phyloP scores from a whole-genome alignment of 2,888 invertebrate species.

The Ophion slaviceki region DNA sequence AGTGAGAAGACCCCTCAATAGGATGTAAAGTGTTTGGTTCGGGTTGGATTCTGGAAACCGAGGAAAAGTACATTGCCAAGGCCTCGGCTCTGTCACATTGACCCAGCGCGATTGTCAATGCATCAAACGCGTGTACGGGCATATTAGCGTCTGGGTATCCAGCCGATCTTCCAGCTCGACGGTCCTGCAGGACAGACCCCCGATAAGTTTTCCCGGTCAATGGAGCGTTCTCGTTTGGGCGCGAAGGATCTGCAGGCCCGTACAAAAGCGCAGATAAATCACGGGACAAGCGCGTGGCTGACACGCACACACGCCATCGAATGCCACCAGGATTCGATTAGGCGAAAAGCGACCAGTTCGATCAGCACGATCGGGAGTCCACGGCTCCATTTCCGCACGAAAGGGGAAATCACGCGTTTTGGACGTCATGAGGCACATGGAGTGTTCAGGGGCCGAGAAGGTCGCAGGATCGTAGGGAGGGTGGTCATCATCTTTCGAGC shows the following conservation, averaged over 20 bases:
- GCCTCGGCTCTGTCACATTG: no score
- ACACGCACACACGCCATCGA: conserved; percentile 25
- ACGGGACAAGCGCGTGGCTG: conserved; percentile 51
- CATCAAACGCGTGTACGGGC: conserved; percentile 2
- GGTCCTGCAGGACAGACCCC: conserved; percentile 39
- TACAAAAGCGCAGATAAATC: conserved; percentile 57
- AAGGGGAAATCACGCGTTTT: conserved; percentile 63
- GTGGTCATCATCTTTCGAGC: no score
- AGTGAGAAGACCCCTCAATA: no score
- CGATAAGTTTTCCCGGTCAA: conserved; percentile 45
- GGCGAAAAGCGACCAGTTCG: not conserved
- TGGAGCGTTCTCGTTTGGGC: not conserved
- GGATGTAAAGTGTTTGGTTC: no score
- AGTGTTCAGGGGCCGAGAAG: not conserved
- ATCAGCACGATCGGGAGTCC: conserved; percentile 39
- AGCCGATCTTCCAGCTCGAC: conserved; percentile 54
- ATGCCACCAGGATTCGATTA: no score
- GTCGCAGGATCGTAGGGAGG: not conserved
- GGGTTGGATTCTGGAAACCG: no score
- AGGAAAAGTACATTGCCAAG: no score
- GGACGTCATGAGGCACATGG: not conserved
- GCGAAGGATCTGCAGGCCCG: conserved; percentile 6
- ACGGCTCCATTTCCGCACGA: conserved; percentile 54
- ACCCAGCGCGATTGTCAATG: no score
- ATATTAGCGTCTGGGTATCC: conserved; percentile 45